Percentiles rank a stretch among this genome's conserved stretches.
Conservation (phyloP, 2,888 invertebrate genomes). For the Hydraecia micacea region DNA sequence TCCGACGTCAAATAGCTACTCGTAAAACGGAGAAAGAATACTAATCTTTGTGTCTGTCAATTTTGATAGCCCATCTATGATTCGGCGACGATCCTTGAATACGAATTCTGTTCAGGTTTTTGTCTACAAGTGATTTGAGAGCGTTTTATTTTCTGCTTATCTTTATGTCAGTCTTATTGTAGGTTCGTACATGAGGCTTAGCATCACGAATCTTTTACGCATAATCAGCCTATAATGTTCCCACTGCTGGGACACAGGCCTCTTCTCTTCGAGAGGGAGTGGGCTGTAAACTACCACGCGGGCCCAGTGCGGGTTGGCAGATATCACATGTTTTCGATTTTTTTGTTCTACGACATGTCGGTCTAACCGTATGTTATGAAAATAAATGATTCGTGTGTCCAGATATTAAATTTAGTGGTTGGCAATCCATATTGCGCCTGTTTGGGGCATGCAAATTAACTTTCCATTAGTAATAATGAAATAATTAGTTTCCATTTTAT, state of each 20-base stretch:
- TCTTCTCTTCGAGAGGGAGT: neutral
- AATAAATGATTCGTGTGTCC: too few relatives aligned
- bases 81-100: slow-evolving; percentile 59
- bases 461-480: neutral
- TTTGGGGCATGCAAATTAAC: too few relatives aligned
- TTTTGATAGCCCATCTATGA: slow-evolving; percentile 68
- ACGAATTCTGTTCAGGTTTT: slow-evolving; percentile 57
- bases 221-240: too few relatives aligned
- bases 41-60: slow-evolving; percentile 67
- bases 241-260: neutral
- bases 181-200: slow-evolving; percentile 22
- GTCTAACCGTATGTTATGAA: too few relatives aligned
- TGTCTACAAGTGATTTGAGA: slow-evolving; percentile 59
- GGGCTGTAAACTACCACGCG: neutral
- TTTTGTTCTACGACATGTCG: too few relatives aligned
- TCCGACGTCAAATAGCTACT: slow-evolving; percentile 65
- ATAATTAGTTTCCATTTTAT: neutral
- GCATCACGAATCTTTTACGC: neutral
- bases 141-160: slow-evolving; percentile 45
- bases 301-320: neutral
- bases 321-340: neutral
- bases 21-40: slow-evolving; percentile 69
- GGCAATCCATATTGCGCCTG: neutral
- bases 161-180: slow-evolving; percentile 53
- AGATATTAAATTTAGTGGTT: neutral